These are phyloP conservation scores for Probaryconus sp. DNA, from an alignment of 1,140 invertebrate genomes.

Conservation along the genomic window DNA sequence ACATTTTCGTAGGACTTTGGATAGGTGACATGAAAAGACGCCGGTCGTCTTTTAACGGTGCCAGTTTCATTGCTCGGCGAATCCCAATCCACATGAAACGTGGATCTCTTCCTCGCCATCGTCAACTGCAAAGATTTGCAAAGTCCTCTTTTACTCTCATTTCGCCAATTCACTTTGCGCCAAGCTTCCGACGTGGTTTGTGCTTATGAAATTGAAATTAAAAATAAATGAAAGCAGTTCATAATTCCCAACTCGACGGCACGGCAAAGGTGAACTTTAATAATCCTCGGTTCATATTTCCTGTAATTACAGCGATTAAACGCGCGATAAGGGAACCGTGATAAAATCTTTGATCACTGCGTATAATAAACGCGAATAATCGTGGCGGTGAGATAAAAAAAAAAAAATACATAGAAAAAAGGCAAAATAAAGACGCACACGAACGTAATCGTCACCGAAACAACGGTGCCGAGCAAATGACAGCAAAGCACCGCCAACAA, in stretches of 20 bases:
- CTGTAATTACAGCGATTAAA: neutral
- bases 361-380: too few species aligned
- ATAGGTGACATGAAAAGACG: conserved; percentile 68
- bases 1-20: conserved; percentile 55
- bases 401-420: too few species aligned
- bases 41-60: conserved; percentile 81
- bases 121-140: neutral
- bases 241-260: too few species aligned
- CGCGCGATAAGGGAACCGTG: neutral
- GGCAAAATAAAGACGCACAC: neutral
- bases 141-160: neutral
- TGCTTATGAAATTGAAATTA: too few species aligned
- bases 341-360: neutral
- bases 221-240: too few species aligned
- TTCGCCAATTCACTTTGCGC: neutral
- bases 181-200: too few species aligned
- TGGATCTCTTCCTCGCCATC: conserved; percentile 60
- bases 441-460: neutral
- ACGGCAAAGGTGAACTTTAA: neutral
- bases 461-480: neutral
- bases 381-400: neutral
- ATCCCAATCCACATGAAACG: conserved; percentile 81
- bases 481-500: neutral
- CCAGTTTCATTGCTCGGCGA: conserved; percentile 83
- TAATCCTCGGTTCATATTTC: neutral